Conservation (phyloP, 2,797 vertebrate species). For the Pachyuromys duprasi region DNA sequence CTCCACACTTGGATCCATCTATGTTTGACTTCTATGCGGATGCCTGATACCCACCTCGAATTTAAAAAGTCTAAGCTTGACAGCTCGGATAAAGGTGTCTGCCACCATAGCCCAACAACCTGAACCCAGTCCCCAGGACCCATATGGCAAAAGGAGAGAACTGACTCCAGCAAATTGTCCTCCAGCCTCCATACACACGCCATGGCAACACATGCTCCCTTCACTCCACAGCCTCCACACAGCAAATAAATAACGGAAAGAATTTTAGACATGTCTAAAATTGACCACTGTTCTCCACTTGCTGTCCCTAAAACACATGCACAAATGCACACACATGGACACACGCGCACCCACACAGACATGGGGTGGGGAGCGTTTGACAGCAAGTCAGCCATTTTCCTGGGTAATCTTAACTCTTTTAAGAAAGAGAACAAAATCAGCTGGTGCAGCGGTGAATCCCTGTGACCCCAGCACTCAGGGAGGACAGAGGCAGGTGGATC, state of each 20-base stretch:
- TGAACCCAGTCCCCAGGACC: neutral
- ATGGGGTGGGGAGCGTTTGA: neutral
- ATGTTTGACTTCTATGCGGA: constrained; percentile 9
- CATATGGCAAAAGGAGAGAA: neutral
- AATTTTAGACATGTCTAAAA: neutral
- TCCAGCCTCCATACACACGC: neutral
- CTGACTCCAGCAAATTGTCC: neutral
- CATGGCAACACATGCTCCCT: neutral
- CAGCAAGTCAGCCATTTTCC: neutral
- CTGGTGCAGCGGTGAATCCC: no score
- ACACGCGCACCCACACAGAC: neutral
- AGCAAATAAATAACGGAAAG: neutral
- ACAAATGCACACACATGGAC: neutral
- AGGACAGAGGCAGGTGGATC: no score
- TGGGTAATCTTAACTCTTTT: neutral
- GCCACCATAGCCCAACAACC: neutral
- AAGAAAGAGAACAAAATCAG: neutral
- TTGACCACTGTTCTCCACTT: neutral
- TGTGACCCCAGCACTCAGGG: no score
- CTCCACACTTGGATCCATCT: neutral
- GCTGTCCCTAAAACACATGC: neutral
- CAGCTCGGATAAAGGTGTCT: neutral
- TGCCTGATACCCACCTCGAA: neutral
- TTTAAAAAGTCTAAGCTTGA: neutral
- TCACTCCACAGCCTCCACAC: neutral